phyloP scores from a whole-genome alignment of 1,140 invertebrate genomes.

The Pogonomyrmex barbatus region DNA sequence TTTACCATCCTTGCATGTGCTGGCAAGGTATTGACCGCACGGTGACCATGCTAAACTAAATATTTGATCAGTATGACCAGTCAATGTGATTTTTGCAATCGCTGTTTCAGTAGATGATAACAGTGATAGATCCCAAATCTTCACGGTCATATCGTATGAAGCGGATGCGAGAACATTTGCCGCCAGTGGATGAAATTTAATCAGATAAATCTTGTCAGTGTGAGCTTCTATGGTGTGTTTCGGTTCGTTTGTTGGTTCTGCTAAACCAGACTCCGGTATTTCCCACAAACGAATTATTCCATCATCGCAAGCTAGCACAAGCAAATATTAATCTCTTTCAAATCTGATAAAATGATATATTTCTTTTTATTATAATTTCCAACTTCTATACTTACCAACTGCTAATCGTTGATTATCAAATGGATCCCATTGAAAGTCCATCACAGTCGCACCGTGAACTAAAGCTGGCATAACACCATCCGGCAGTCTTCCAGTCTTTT shows the following conservation, averaged over 20 bases:
- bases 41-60: conserved; percentile 97
- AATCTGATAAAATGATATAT: conserved; percentile 8
- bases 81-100: conserved; percentile 87
- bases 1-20: conserved; percentile 95
- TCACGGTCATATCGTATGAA: conserved; percentile 96
- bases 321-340: conserved; percentile 17
- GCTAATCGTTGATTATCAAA: conserved; percentile 93
- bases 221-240: conserved; percentile 89
- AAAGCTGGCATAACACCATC: conserved; percentile 94
- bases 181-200: conserved; percentile 96
- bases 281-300: conserved; percentile 95
- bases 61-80: conserved; percentile 93
- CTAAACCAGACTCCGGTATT: conserved; percentile 90
- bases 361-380: conserved; percentile 26
- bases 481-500: conserved; percentile 91
- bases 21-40: conserved; percentile 93
- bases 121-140: conserved; percentile 91
- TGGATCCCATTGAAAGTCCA: conserved; percentile 98
- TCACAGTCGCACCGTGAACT: conserved; percentile 94
- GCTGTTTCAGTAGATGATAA: conserved; percentile 83
- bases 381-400: conserved; percentile 87
- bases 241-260: conserved; percentile 90
- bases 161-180: conserved; percentile 93
- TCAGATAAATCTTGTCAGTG: conserved; percentile 95
- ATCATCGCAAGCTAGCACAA: conserved; percentile 92